phyloP scores from a whole-genome alignment of 1,140 invertebrate species.

The Melitaea cinxia region DNA sequence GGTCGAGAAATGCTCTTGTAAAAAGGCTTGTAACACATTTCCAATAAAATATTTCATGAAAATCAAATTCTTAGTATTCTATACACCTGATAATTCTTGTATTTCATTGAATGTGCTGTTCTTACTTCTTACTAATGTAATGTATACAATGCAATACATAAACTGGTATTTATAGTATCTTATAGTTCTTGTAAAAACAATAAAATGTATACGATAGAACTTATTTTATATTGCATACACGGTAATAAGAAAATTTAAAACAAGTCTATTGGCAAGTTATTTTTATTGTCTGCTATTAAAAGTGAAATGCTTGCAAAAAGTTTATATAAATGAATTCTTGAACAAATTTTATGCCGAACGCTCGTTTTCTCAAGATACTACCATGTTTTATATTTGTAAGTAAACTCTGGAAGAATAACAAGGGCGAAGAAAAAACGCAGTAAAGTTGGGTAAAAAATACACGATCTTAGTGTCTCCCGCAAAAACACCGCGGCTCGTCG shows the following conservation, averaged over 20 bases:
- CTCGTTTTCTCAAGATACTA: constrained; percentile 13
- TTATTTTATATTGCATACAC: too few relatives aligned
- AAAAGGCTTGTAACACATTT: constrained; percentile 11
- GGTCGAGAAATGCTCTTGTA: constrained; percentile 1
- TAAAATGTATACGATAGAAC: too few relatives aligned
- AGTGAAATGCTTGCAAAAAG: too few relatives aligned
- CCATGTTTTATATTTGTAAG: constrained; percentile 36
- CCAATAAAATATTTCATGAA: background rate
- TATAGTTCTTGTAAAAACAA: too few relatives aligned
- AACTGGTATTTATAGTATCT: too few relatives aligned
- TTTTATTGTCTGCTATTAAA: background rate
- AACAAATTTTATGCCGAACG: background rate
- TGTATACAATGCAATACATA: too few relatives aligned
- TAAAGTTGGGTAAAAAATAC: constrained; percentile 53
- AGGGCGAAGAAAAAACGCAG: constrained; percentile 37
- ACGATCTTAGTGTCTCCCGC: constrained; percentile 43
- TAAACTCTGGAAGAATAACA: constrained; percentile 37
- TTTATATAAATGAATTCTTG: background rate
- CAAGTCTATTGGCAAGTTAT: too few relatives aligned
- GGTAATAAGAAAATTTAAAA: too few relatives aligned
- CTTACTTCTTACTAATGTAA: background rate
- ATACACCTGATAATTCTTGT: background rate
- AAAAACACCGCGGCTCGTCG: constrained; percentile 53
- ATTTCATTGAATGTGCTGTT: background rate
- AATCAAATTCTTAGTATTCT: too few relatives aligned